Base-by-base conservation (phyloP, 1,140 invertebrate species). In the Zaprionus camerounensis region DNA sequence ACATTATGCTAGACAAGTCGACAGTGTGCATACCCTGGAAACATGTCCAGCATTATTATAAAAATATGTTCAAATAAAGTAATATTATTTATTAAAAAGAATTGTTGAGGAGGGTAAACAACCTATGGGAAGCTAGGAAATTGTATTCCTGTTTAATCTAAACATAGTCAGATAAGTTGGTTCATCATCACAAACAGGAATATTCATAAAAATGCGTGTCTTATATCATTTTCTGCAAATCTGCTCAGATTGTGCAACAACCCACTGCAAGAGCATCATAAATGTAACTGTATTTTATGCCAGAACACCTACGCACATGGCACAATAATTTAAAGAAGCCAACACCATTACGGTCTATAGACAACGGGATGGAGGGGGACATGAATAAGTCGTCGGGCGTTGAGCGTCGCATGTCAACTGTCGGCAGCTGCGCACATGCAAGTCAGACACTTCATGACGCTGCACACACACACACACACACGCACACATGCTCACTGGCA, bases 391-490 rank as follows among this genome's bases (percentile, higher is more conserved):
- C 79, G 77, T 77, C 63, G 80, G 80, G 66, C 15, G 56, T 71
- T 71, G 61, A 73, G 77, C 79, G 61, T 80, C 68, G 66, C 85
- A 76, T 88, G 84, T 90, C 84, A 88, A 90, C 85, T 88, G 84
- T 85, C 85, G 78, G 75, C 71, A 78, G 64, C 67, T 78, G 78
- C 76, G 85, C 82, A 85, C 82, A 81, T 86, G 82, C 85, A 82
- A 82, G 76, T 82, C 81, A 88, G 78, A 81, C 85, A 90, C 84
- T 88, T 90, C 77, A 86, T 82, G 80, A 74, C 80, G 78, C 61
- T 56, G 71, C 64, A 31, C 66, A 64, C 22, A 31, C 49, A 63
- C 20, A 20, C 20, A 20, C 51, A 72, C 55, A 44, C 51, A 51
- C 63, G 41, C 31, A 72, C 51, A 59, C 64, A 70, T 17, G 36